Evolutionary conservation across 2,888 invertebrate genomes (phyloP).

Genomic region (Spilosoma lubricipeda): DNA sequence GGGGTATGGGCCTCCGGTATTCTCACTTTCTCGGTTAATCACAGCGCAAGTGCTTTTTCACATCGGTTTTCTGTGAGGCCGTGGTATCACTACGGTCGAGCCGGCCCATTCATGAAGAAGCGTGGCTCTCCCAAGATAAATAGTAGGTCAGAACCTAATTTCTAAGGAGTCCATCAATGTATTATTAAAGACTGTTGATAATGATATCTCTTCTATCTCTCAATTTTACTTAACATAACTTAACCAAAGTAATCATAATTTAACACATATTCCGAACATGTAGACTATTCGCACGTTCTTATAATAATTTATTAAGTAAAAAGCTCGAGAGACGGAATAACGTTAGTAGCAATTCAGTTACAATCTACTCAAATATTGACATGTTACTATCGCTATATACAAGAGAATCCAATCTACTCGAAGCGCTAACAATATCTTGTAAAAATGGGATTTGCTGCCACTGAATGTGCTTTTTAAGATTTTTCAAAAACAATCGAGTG

Average conservation of each 20-base stretch:
- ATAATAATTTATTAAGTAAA: not conserved
- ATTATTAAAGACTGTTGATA: too few species aligned
- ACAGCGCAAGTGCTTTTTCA: too few species aligned
- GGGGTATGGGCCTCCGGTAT: too few species aligned
- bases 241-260: not conserved
- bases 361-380: slow-evolving; percentile 2
- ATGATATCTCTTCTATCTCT: too few species aligned
- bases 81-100: too few species aligned
- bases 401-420: slow-evolving; percentile 15
- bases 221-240: not conserved
- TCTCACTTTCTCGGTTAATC: too few species aligned
- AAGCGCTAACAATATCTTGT: slow-evolving; percentile 15
- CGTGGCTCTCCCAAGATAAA: too few species aligned
- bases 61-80: too few species aligned
- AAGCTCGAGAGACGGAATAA: not conserved
- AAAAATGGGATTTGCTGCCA: slow-evolving; percentile 7
- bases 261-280: not conserved
- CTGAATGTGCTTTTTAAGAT: slow-evolving; percentile 10
- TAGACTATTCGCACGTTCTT: not conserved
- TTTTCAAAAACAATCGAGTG: slow-evolving; percentile 11
- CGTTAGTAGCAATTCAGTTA: not conserved
- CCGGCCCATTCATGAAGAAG: too few species aligned
- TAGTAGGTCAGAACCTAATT: too few species aligned
- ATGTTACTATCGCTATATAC: not conserved
- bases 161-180: too few species aligned